A percentile compares a stretch with the other conserved stretches of the same genome.
phyloP scores from a whole-genome alignment of 2,797 vertebrate genomes.

The Sebastiscus tertius region DNA sequence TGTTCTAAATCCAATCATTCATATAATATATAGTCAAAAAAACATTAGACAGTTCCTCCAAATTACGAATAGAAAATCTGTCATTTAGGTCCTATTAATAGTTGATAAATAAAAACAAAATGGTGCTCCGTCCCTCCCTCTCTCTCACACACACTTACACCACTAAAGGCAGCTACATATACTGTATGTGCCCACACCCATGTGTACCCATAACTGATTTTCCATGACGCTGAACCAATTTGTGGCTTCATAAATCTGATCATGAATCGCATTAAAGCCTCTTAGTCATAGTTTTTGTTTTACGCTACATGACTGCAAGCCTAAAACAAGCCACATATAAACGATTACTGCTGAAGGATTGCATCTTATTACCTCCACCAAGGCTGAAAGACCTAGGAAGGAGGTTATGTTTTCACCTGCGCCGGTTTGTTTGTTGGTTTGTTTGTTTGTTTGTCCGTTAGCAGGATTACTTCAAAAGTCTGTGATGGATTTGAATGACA shows the following conservation, averaged over 20 bases:
- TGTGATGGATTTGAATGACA: too few species aligned
- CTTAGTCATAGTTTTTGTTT: not conserved
- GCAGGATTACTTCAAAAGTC: too few species aligned
- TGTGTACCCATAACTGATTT: constrained; percentile 15
- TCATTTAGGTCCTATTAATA: not conserved
- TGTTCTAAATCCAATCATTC: not conserved
- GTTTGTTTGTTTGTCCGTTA: too few species aligned
- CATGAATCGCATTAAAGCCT: constrained; percentile 16
- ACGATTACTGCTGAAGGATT: not conserved
- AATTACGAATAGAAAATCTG: too few species aligned
- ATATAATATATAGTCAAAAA: not conserved
- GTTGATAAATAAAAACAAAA: not conserved
- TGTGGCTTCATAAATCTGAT: constrained; percentile 38
- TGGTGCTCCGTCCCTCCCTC: not conserved
- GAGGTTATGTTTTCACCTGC: too few species aligned
- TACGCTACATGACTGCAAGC: not conserved
- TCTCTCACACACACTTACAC: not conserved
- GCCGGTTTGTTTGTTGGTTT: too few species aligned
- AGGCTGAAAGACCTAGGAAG: too few species aligned
- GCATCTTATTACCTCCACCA: not conserved
- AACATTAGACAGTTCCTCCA: too few species aligned
- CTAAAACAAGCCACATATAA: constrained; percentile 1
- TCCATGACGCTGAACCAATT: constrained; percentile 32
- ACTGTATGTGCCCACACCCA: not conserved
- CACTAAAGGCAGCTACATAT: not conserved